A percentile compares a stretch with the other conserved stretches of the same genome.
Evolutionary conservation across 2,797 vertebrate species (phyloP).

Genomic region (Numenius phaeopus): DNA sequence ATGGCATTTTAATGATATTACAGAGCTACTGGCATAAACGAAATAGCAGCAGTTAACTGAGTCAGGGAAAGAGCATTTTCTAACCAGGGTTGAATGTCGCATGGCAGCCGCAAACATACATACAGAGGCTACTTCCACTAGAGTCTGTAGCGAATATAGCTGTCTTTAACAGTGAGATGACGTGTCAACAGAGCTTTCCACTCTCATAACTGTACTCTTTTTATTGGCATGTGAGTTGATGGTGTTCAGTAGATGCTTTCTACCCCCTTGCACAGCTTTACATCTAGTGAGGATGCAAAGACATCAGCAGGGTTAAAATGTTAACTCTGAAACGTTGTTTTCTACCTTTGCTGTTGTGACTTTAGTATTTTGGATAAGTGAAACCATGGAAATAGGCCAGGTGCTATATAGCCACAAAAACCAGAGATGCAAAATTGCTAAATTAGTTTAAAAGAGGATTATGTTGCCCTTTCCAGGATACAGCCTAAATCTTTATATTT

Average conservation of each 20-base stretch:
- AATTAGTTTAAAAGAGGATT: slow-evolving; percentile 54
- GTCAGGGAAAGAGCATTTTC: background rate
- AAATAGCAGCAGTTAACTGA: background rate
- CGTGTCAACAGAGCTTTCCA: background rate
- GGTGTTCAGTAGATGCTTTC: background rate
- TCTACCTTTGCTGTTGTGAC: background rate
- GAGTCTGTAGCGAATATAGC: background rate
- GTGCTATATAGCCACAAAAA: background rate
- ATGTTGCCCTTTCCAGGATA: slow-evolving; percentile 28
- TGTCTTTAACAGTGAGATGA: background rate
- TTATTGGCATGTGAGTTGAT: background rate
- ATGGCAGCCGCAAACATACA: background rate
- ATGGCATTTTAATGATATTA: background rate
- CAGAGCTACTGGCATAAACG: background rate
- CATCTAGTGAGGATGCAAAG: background rate
- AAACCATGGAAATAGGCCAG: slow-evolving; percentile 1
- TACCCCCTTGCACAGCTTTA: background rate
- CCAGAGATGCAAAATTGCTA: background rate
- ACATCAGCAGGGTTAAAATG: background rate
- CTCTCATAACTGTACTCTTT: background rate
- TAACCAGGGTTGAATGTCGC: background rate
- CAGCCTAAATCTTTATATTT: slow-evolving; percentile 47
- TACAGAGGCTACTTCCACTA: background rate
- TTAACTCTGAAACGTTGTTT: background rate
- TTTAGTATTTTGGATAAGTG: background rate